phyloP scores from a whole-genome alignment of 2,888 invertebrate species.

The Microctonus brassicae region DNA sequence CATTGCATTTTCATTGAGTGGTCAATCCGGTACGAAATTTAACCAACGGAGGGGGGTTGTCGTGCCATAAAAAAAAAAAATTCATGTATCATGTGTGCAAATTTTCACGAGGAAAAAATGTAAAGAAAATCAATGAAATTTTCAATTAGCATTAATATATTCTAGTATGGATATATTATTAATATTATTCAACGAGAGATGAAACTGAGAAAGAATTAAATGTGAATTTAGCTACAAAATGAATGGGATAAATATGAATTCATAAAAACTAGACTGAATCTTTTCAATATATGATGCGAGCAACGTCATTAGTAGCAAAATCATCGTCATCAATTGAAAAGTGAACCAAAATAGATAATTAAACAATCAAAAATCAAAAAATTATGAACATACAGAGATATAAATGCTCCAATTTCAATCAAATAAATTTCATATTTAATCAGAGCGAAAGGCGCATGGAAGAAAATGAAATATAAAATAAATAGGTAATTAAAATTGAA shows the following conservation, averaged over 20 bases:
- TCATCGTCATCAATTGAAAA: neutral
- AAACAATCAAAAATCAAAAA: constrained; percentile 24
- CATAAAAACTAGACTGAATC: constrained; percentile 13
- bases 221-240: neutral
- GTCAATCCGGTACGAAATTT: constrained; percentile 36
- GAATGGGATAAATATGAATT: neutral
- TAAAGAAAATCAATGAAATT: neutral
- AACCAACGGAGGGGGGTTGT: constrained; percentile 48
- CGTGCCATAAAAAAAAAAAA: neutral
- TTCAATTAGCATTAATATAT: constrained; percentile 5
- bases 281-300: constrained; percentile 3
- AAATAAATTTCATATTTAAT: constrained; percentile 31
- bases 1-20: neutral
- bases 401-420: constrained; percentile 44
- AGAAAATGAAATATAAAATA: constrained; percentile 13
- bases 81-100: constrained; percentile 8
- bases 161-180: constrained; percentile 4
- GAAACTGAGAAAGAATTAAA: neutral
- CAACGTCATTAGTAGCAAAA: neutral
- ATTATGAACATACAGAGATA: constrained; percentile 11
- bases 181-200: constrained; percentile 18
- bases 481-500: constrained; percentile 37
- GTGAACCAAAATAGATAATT: neutral
- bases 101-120: no score
- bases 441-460: neutral